Evolutionary conservation across 2,888 invertebrate genomes (phyloP).

Genomic region (Ennomos fuscantarius): DNA sequence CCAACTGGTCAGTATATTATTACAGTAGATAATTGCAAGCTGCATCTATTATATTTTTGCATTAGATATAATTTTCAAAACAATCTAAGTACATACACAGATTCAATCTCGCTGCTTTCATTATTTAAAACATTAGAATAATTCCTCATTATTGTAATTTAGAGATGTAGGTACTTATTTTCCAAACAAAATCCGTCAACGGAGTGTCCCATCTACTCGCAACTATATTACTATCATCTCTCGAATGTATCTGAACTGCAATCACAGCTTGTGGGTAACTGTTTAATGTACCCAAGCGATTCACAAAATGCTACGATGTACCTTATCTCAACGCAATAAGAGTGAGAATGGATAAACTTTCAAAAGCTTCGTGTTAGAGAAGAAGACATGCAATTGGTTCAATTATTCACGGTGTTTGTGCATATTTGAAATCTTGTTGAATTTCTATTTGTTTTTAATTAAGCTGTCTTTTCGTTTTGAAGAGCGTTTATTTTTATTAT

Average conservation of each 20-base stretch:
- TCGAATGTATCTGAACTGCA: neutral
- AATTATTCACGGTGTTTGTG: conserved; percentile 14
- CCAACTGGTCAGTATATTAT: too few relatives aligned
- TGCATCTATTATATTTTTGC: too few relatives aligned
- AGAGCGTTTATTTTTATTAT: neutral
- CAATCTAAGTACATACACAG: too few relatives aligned
- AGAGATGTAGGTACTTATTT: too few relatives aligned
- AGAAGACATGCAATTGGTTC: conserved; percentile 11
- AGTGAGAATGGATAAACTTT: conserved; percentile 7
- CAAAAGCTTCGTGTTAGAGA: neutral
- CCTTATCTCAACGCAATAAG: conserved; percentile 10
- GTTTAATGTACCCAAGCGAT: conserved; percentile 4
- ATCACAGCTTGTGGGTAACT: conserved; percentile 1
- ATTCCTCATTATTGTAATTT: too few relatives aligned
- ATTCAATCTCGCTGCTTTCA: too few relatives aligned
- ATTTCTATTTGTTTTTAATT: conserved; percentile 6
- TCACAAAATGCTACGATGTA: neutral
- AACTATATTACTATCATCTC: neutral
- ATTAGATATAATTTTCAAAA: too few relatives aligned
- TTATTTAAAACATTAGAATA: too few relatives aligned
- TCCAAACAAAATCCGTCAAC: neutral
- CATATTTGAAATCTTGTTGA: conserved; percentile 2
- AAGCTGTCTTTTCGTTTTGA: neutral
- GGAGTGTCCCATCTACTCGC: neutral
- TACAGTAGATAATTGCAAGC: too few relatives aligned